A percentile compares a stretch with the other conserved stretches of the same genome.
These are phyloP conservation scores for Limnodromus scolopaceus DNA, from an alignment of 2,797 vertebrate species.

Conservation along the genomic window DNA sequence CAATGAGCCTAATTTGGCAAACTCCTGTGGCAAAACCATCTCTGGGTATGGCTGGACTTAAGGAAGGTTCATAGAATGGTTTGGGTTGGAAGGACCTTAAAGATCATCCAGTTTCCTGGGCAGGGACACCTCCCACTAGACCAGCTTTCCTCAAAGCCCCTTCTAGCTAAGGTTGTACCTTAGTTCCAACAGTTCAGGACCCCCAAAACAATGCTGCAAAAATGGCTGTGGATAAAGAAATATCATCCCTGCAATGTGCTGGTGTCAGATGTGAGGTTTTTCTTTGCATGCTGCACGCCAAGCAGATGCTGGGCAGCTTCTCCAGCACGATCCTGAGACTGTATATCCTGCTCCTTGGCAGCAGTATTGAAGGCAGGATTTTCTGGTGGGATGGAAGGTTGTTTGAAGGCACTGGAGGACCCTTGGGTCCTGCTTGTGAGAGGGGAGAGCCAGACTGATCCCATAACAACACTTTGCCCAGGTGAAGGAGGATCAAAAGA, in stretches of 20 bases:
- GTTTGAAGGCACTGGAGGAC: background rate
- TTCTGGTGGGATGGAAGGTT: background rate
- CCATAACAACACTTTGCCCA: background rate
- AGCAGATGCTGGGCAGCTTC: background rate
- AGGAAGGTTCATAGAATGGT: background rate
- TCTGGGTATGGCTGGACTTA: background rate
- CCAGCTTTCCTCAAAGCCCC: background rate
- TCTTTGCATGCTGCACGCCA: background rate
- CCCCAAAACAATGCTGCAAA: background rate
- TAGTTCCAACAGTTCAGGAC: accelerated
- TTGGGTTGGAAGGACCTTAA: background rate
- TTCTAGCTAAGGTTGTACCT: background rate
- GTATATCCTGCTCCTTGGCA: accelerated
- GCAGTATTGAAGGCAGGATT: background rate
- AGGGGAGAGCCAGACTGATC: background rate
- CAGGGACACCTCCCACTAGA: background rate
- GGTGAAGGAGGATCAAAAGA: background rate
- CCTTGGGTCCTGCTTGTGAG: accelerated
- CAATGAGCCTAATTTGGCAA: background rate
- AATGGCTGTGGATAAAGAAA: background rate
- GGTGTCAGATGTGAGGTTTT: background rate
- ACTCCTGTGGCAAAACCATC: background rate
- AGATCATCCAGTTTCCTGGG: background rate
- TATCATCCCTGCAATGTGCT: accelerated
- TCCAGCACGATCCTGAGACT: accelerated